These are phyloP conservation scores for Chondrosia reniformis DNA, from an alignment of 37 sponge, comb jelly and placozoan species.

Conservation along the genomic window DNA sequence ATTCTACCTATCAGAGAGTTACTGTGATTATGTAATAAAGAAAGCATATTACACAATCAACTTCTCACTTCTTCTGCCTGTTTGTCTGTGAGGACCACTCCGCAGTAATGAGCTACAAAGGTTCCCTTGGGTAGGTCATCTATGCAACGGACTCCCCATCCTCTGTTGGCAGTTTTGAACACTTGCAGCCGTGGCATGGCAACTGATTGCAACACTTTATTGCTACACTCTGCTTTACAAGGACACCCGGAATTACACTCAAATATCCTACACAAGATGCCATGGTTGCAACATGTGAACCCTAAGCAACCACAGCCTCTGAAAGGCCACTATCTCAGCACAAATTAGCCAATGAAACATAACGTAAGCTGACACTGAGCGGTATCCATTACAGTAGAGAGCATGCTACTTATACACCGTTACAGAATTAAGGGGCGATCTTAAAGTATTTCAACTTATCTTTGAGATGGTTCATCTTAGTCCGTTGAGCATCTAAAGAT, in stretches of 20 bases:
- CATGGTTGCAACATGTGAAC: too few relatives aligned
- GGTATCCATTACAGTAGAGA: too few relatives aligned
- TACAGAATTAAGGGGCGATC: too few relatives aligned
- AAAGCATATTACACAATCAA: neutral
- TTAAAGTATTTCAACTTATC: too few relatives aligned
- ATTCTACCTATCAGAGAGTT: neutral
- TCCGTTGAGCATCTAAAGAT: too few relatives aligned
- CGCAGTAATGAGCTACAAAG: slow-evolving; percentile 80
- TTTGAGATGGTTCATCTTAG: too few relatives aligned
- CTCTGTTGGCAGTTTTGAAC: slow-evolving; percentile 67
- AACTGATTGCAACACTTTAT: slow-evolving; percentile 81
- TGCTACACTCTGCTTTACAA: slow-evolving; percentile 67
- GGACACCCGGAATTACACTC: slow-evolving; percentile 79
- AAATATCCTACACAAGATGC: slow-evolving; percentile 54
- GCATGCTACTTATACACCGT: too few relatives aligned
- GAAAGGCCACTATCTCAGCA: too few relatives aligned
- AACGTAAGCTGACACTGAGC: too few relatives aligned
- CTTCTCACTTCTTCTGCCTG: slow-evolving; percentile 53
- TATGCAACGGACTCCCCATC: slow-evolving; percentile 83
- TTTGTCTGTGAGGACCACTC: slow-evolving; percentile 65
- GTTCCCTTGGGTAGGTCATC: slow-evolving; percentile 90
- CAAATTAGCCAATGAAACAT: neutral
- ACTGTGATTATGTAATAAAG: neutral
- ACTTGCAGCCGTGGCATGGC: slow-evolving; percentile 65
- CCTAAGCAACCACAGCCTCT: slow-evolving; percentile 22